Percentiles rank a stretch among this genome's conserved stretches.
phyloP scores from a whole-genome alignment of 1,140 invertebrate species.

The Cherax quadricarinatus region DNA sequence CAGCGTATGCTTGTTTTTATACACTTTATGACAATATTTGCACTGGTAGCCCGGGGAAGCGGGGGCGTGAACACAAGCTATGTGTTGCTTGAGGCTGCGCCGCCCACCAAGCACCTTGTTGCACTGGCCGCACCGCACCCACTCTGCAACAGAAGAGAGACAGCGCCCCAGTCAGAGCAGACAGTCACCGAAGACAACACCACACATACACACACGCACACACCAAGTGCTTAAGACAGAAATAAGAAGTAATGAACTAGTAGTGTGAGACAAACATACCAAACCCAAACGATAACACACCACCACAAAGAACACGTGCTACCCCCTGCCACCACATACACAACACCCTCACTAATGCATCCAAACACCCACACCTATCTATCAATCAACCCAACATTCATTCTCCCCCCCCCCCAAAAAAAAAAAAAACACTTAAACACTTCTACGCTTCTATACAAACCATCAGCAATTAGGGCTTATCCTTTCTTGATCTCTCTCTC shows the following conservation, averaged over 20 bases:
- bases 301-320: too few species aligned
- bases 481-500: not conserved
- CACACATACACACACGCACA: conserved; percentile 1
- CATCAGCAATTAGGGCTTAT: too few species aligned
- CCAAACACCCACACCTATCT: too few species aligned
- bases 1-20: conserved; percentile 66
- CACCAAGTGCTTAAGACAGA: not conserved
- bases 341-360: not conserved
- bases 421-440: not conserved
- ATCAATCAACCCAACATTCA: too few species aligned
- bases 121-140: conserved; percentile 85
- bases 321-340: not conserved
- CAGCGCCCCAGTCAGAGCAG: conserved; percentile 48
- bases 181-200: conserved; percentile 25
- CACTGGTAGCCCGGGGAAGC: conserved; percentile 65
- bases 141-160: conserved; percentile 67
- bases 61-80: conserved; percentile 89
- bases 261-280: not conserved
- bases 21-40: conserved; percentile 67
- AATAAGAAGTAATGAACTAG: not conserved
- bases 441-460: too few species aligned
- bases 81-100: conserved; percentile 93
- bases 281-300: not conserved
- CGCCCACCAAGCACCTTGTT: conserved; percentile 94
- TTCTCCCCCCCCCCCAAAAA: too few species aligned